Conservation (phyloP, 2,797 vertebrate species). For the Falco peregrinus region DNA sequence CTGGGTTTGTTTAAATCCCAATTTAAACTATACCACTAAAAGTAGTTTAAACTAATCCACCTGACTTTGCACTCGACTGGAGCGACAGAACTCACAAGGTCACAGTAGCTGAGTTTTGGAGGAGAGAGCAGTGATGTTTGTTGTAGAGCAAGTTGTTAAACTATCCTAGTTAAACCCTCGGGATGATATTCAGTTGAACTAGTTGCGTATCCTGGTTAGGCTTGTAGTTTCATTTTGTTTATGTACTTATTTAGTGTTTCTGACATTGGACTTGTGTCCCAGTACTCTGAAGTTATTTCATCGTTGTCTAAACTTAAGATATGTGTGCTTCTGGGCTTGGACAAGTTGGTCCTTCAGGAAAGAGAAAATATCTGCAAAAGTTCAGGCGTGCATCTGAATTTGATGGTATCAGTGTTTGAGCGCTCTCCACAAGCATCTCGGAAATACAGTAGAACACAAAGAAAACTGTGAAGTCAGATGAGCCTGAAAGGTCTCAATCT, state of each 20-base stretch:
- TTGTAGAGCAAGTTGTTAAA: not conserved
- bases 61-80: not conserved
- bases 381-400: not conserved
- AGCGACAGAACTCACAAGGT: not conserved
- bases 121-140: not conserved
- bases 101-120: not conserved
- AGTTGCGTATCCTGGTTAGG: not conserved
- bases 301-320: not conserved
- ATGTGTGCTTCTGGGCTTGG: not conserved
- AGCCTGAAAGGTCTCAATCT: too few relatives aligned
- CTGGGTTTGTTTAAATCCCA: not conserved
- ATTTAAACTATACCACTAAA: not conserved
- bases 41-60: not conserved
- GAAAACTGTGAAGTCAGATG: not conserved
- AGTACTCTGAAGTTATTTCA: too few relatives aligned
- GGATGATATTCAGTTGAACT: not conserved
- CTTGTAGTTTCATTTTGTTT: not conserved
- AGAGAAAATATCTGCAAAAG: not conserved
- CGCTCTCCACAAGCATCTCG: not conserved
- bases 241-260: not conserved
- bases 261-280: not conserved
- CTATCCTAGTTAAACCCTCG: not conserved
- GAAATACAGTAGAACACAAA: not conserved
- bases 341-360: not conserved
- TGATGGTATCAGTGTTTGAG: not conserved